Percentiles rank a stretch among this genome's conserved stretches.
These are phyloP conservation scores for Tiliqua scincoides DNA, from an alignment of 2,113 vertebrate species.

Conservation along the genomic window DNA sequence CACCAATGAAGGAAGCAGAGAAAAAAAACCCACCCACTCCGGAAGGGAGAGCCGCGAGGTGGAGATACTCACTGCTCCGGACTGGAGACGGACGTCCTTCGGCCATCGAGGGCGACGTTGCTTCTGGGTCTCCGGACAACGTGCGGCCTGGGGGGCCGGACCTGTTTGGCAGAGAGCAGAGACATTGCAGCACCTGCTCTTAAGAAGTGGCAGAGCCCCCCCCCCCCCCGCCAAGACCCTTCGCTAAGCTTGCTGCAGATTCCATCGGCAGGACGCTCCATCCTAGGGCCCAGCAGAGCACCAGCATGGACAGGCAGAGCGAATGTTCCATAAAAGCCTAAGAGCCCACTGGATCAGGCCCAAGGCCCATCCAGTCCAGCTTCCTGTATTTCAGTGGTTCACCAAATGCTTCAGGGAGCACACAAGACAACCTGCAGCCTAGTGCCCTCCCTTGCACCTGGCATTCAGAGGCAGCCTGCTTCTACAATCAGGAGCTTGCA, in stretches of 20 bases:
- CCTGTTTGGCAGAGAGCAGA: slow-evolving; percentile 71
- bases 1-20: not conserved
- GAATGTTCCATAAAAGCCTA: too few species aligned
- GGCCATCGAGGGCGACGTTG: slow-evolving; percentile 79
- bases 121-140: slow-evolving; percentile 89
- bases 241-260: not conserved
- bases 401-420: too few species aligned
- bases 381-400: too few species aligned
- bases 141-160: slow-evolving; percentile 85
- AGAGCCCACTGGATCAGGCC: too few species aligned
- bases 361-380: too few species aligned
- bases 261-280: not conserved
- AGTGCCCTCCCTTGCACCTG: too few species aligned
- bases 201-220: too few species aligned
- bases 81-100: slow-evolving; percentile 76
- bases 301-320: too few species aligned
- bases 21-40: not conserved
- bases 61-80: slow-evolving; percentile 81
- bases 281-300: not conserved
- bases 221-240: too few species aligned
- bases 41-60: not conserved
- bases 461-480: too few species aligned
- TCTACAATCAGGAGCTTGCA: too few species aligned
- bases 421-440: too few species aligned
- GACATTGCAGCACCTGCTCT: slow-evolving; percentile 21